Conservation (phyloP, 1,140 invertebrate species). For the Macrotrachela quadricornifera region DNA sequence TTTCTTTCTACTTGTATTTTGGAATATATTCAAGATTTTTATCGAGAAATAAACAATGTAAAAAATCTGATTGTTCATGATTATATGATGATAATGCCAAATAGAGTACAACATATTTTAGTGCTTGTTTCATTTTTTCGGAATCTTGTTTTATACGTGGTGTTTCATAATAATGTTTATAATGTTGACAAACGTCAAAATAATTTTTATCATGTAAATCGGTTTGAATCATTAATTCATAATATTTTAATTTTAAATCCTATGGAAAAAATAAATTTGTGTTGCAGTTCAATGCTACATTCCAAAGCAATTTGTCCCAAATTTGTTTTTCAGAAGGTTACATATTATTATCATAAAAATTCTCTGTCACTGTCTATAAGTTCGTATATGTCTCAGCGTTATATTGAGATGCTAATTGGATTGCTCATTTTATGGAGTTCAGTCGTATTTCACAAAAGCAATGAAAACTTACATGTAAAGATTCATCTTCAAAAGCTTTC, state of each 20-base stretch:
- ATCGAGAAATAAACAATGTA: slow-evolving; percentile 69
- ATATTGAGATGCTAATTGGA: too few species aligned
- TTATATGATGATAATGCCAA: slow-evolving; percentile 78
- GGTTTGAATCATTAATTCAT: slow-evolving; percentile 83
- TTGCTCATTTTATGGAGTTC: too few species aligned
- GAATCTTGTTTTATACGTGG: slow-evolving; percentile 31
- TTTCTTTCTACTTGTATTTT: slow-evolving; percentile 43
- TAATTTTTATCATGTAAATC: slow-evolving; percentile 80
- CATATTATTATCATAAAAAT: too few species aligned
- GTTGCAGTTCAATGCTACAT: slow-evolving; percentile 14
- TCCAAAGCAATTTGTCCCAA: too few species aligned
- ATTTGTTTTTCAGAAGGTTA: too few species aligned
- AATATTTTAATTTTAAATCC: slow-evolving; percentile 71
- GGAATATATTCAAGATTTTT: slow-evolving; percentile 73
- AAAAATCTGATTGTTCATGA: slow-evolving; percentile 88
- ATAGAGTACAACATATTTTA: slow-evolving; percentile 73
- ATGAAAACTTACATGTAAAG: slow-evolving; percentile 37
- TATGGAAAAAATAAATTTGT: slow-evolving; percentile 2
- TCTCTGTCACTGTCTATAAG: too few species aligned
- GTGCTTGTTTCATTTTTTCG: slow-evolving; percentile 41
- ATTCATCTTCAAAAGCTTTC: slow-evolving; percentile 73
- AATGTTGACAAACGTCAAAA: slow-evolving; percentile 75
- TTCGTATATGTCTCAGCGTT: too few species aligned
- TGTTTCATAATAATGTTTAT: slow-evolving; percentile 60
- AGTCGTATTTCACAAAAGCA: background rate